A percentile compares a stretch with the other conserved stretches of the same genome.
Evolutionary conservation across 2,113 vertebrate genomes (phyloP).

Genomic region (Buteo buteo): DNA sequence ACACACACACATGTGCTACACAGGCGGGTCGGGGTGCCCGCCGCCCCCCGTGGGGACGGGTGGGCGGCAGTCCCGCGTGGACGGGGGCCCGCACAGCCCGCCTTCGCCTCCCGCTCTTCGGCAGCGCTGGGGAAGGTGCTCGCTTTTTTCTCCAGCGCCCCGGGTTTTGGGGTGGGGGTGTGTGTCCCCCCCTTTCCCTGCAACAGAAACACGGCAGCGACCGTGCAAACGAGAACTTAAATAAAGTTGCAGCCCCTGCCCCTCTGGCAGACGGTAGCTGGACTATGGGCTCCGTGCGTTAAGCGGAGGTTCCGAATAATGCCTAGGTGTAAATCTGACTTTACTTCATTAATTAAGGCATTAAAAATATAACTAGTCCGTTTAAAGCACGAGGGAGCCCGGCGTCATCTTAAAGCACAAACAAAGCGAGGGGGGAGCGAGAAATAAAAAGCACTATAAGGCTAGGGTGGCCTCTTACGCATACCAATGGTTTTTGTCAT

Average conservation of each 20-base stretch:
- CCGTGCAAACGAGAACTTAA: not conserved
- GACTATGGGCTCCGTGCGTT: not conserved
- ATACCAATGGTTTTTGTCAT: slow-evolving; percentile 88
- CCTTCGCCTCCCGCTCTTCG: not conserved
- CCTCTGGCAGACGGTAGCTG: not conserved
- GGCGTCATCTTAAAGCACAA: slow-evolving; percentile 82
- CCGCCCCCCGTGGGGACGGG: not conserved
- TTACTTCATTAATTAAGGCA: slow-evolving; percentile 72
- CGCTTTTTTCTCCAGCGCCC: not conserved
- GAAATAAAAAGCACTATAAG: slow-evolving; percentile 73
- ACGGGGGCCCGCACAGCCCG: not conserved
- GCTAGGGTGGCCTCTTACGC: slow-evolving; percentile 85
- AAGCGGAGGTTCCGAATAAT: slow-evolving; percentile 20
- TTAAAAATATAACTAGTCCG: slow-evolving; percentile 72
- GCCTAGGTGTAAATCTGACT: slow-evolving; percentile 50
- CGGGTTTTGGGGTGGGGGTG: not conserved
- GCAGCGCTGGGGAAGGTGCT: not conserved
- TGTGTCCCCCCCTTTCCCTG: not conserved
- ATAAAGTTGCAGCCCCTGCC: not conserved
- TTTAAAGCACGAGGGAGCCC: slow-evolving; percentile 72
- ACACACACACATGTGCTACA: not conserved
- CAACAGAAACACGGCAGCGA: not conserved
- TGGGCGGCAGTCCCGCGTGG: not conserved
- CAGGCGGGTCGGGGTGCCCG: not conserved
- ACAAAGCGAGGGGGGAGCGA: slow-evolving; percentile 71